Conservation (phyloP, 2,797 vertebrate species). For the Thamnophis elegans region DNA sequence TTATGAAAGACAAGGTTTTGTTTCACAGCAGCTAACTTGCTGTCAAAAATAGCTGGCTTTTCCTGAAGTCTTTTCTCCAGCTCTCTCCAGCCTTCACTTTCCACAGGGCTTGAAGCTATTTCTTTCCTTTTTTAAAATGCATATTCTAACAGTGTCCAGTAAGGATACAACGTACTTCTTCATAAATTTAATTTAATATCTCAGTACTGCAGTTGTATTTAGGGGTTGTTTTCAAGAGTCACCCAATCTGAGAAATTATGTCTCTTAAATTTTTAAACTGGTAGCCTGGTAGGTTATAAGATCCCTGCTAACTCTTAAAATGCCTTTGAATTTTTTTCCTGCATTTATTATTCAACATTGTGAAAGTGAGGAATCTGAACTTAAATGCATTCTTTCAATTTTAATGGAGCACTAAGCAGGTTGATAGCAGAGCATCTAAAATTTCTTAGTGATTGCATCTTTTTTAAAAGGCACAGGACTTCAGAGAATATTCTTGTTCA, state of each 20-base stretch:
- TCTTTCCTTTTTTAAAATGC: constrained; percentile 49
- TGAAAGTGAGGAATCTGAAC: not conserved
- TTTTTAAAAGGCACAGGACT: constrained; percentile 7
- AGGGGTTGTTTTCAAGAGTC: constrained; percentile 42
- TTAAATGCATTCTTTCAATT: not conserved
- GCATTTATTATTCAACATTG: not conserved
- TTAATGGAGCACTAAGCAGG: not conserved
- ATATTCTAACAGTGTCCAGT: constrained; percentile 49
- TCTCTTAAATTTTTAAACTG: constrained; percentile 34
- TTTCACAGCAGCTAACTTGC: constrained; percentile 69
- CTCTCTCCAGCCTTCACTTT: constrained; percentile 36
- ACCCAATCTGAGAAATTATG: constrained; percentile 38
- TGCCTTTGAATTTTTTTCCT: not conserved
- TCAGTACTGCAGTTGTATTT: constrained; percentile 43
- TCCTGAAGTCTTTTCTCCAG: constrained; percentile 48
- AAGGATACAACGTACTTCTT: constrained; percentile 65
- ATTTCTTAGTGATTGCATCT: constrained; percentile 20
- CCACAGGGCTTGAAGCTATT: constrained; percentile 52
- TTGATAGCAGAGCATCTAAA: not conserved
- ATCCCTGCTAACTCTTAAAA: constrained; percentile 40
- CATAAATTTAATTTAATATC: constrained; percentile 48
- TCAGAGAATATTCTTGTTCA: not conserved
- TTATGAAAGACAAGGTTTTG: constrained; percentile 79
- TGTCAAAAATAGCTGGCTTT: constrained; percentile 72
- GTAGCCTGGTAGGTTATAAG: constrained; percentile 26